Base-by-base conservation (phyloP, 1,140 invertebrate species). In the Drosophila pseudoananassae region DNA sequence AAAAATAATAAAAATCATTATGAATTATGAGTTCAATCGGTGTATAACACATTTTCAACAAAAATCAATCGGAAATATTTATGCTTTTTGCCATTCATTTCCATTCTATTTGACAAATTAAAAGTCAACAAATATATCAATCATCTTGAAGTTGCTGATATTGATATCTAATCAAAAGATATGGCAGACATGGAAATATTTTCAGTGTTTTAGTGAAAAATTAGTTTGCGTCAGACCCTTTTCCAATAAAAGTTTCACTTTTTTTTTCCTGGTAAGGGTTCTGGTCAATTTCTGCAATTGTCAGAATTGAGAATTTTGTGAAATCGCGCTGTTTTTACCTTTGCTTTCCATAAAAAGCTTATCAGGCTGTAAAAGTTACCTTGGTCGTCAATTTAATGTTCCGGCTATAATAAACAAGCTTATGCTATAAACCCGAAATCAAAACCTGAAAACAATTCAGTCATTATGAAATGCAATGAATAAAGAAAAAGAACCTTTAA, bases 101-200 rank as follows among this genome's bases (percentile, higher is more conserved):
- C 33, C 52, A 59, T 60, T 68, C 49, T 29, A 70, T 63, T 65
- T 71, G 68, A 78, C 71, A 70, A 78, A 78, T 70, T 43, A 45
- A 64, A 54, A 69, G 64, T 47, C 55, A 70, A 38, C 31, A 47
- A 64, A 51, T 64, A 64, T 82, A 85, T 87, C 82, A 70, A 84
- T 84, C 80, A 78, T 84, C 49, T 61, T 60, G 54, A 47, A 61
- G 51, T 69, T 55, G 54, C 63, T 76, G 81, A 73, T 79, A 84
- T 73, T 63, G 68, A 84, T 88, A 88, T 88, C 84, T 88, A 79
- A 88, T 88, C 76, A 63, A 76, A 75, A 69, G 75, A 81, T 74
- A 82, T 83, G 74, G 55, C 57, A 56, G 56, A 64, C 55, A 71
- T 59, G 65, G 63, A 56, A 68, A 69, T 38, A 56, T 55, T 36